Evolutionary conservation across 1,140 invertebrate species (phyloP), one percentile per base, ranked within the genome.

Genomic region (Asobara japonica): DNA sequence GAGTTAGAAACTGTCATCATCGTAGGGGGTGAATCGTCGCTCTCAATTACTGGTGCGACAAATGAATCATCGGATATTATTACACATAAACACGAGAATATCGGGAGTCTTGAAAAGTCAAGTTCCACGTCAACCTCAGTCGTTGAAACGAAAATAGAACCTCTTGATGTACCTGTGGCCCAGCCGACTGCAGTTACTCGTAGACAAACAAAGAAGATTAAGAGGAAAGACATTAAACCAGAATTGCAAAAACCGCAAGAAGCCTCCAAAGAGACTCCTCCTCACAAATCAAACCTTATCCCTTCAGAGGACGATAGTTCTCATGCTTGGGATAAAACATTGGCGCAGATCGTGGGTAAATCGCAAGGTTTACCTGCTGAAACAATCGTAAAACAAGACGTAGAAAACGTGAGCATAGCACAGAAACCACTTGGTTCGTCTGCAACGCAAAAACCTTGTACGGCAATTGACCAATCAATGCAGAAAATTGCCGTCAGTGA

Each of bases 271-370:
- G 69, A 75, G 38, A 13, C 31, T 10, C 56, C 22, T 7, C 30
- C 16, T 29, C 25, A 62, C n/a, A 56, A 18, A 62, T 33, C 60
- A 31, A 74, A 45, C 20, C 27, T 7, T 13, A 16, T 38, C 36
- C 11, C 64, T 8, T 33, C 31, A 6, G 78, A 80, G 62, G 10
- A 41, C 13, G 3, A 7, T 13, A 71, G 51, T 67, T 65, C 33
- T 6, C 51, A 67, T 30, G 8, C 64, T 22, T 87, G 88, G 31
- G 88, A 87, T 2, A 91, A 90, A 84, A 90, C 90, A 4, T 91
- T 91, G 71, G 90, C 90, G 33, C 87, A 89, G 82, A 87, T 91
- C 11, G 84, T 91, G 11, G 88, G 89, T 18, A 87, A 87, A 77
- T 86, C 84, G 2, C 71, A 69, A 10, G 68, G 51, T 51, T 61